These are phyloP conservation scores for Cacoxenus indagator DNA, from an alignment of 2,888 invertebrate genomes.

Conservation along the genomic window DNA sequence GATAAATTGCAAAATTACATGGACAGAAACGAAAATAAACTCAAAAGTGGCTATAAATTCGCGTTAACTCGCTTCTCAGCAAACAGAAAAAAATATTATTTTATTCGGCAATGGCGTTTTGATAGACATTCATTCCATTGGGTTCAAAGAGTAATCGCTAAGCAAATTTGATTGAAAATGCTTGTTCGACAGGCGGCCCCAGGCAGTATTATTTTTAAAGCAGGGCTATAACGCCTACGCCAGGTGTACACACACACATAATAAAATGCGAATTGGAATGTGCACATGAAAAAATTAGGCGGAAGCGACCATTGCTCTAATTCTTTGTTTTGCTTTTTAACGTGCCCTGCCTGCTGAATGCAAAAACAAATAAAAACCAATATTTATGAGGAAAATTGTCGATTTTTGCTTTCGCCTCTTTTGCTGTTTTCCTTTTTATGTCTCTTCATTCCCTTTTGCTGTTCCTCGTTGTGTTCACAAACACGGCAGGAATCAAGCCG, in stretches of 20 bases:
- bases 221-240: not conserved
- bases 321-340: not conserved
- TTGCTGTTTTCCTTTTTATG: no score
- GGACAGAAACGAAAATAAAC: not conserved
- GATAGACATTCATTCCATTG: slow-evolving; percentile 9
- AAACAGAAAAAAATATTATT: not conserved
- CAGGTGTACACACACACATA: slow-evolving; percentile 54
- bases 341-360: no score
- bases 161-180: not conserved
- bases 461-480: no score
- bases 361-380: no score
- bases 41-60: slow-evolving; percentile 47
- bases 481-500: no score
- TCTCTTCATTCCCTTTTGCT: no score
- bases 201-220: not conserved
- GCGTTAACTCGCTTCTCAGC: not conserved
- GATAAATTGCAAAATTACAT: not conserved
- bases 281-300: slow-evolving; percentile 9
- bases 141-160: not conserved
- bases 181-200: no score
- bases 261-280: slow-evolving; percentile 62
- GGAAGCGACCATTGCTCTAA: not conserved
- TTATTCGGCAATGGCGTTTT: not conserved
- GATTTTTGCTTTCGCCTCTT: no score
- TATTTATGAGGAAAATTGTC: no score